phyloP scores from a whole-genome alignment of 2,888 invertebrate genomes.

The Idaea biselata region DNA sequence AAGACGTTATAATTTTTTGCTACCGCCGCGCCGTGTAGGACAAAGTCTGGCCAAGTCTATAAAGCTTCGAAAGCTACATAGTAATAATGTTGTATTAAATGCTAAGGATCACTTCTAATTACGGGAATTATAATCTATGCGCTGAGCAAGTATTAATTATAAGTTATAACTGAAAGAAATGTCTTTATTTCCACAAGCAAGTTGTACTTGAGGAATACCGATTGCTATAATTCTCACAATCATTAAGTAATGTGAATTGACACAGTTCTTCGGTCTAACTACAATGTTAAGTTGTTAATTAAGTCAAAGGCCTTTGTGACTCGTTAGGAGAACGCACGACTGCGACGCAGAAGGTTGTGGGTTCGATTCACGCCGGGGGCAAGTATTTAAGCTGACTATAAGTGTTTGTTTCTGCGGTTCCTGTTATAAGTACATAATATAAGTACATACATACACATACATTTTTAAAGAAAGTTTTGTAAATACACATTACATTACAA shows the following conservation, averaged over 20 bases:
- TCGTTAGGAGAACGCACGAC: too few species aligned
- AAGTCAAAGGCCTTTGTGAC: not conserved
- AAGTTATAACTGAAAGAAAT: not conserved
- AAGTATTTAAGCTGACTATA: too few species aligned
- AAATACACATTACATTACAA: too few species aligned
- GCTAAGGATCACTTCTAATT: not conserved
- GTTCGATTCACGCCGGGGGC: too few species aligned
- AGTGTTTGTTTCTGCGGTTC: too few species aligned
- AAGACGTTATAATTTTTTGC: not conserved
- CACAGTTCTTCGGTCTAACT: not conserved
- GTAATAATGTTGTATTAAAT: slow-evolving; percentile 24
- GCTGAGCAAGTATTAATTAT: not conserved
- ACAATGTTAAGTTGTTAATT: not conserved
- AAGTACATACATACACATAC: too few species aligned
- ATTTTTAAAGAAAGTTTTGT: too few species aligned
- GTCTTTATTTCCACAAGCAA: not conserved
- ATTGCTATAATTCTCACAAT: not conserved
- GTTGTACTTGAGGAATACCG: not conserved
- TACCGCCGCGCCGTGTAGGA: not conserved
- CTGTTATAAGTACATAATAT: too few species aligned
- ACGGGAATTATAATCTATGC: not conserved
- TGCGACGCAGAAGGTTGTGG: too few species aligned
- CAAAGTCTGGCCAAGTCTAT: slow-evolving; percentile 18
- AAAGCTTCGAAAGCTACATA: not conserved
- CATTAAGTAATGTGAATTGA: not conserved